Base-by-base conservation (phyloP, 1,140 invertebrate genomes). In the Ceratina australensis region DNA sequence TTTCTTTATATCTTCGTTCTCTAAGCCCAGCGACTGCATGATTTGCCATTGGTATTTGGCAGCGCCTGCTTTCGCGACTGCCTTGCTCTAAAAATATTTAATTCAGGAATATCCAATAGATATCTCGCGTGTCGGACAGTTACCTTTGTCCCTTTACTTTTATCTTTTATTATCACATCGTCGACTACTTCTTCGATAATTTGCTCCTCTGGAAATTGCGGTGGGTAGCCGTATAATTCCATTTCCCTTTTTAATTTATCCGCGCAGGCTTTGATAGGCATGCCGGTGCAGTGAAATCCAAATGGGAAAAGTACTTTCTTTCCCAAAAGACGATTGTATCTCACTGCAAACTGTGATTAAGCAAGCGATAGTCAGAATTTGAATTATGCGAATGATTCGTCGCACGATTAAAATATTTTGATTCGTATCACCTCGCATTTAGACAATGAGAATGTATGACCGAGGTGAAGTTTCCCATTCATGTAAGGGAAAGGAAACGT, bases 401-500 rank as follows among this genome's bases (percentile, higher is more conserved):
- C 20, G 3, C 22, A n/a, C n/a, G n/a, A n/a, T n/a, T n/a, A n/a
- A n/a, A n/a, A 33, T 50, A 20, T 16, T 16, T 13, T 15, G 22
- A 24, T 26, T 33, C 42, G 8, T 15, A 69, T 54, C 93, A 95
- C 94, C 89, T 99, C 98, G 92, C 97, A 98, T 94, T 99, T 99
- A 54, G 98, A 98, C 42, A 99, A 89, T 18, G 98, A 97, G 93
- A 99, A 99, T 10, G 98, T 98, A 91, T 99, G 99, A 0, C 99
- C 99, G 64, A 99, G 93, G 94, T 99, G 99, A 68, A 99, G 94
- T 60, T 96, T 94, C 33, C 99, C 99, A 95, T 99, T 99, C 99
- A 99, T 99, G 87, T 99, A 99, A 0, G 99, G 99, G 94, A 96
- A 99, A 4, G 99, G 99, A 94, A 99, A 99, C 12, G 98, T 99